phyloP scores from a whole-genome alignment of 2,888 invertebrate species.

The Ganaspis brasiliensis region DNA sequence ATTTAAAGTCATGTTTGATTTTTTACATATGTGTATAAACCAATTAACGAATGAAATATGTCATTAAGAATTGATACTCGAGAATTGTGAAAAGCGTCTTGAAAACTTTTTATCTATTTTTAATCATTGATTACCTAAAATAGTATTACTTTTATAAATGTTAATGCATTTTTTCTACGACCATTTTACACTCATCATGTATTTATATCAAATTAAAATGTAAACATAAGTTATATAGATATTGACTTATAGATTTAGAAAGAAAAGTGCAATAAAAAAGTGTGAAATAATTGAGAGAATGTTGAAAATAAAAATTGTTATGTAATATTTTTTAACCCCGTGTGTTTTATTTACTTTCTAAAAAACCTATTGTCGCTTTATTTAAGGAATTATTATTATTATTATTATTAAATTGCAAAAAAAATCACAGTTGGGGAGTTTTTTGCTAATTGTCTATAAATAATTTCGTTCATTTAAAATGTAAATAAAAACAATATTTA shows the following conservation, averaged over 20 bases:
- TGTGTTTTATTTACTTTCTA: not conserved
- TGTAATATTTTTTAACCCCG: not conserved
- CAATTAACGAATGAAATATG: not conserved
- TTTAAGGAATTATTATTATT: too few species aligned
- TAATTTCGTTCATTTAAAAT: too few species aligned
- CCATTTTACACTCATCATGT: not conserved
- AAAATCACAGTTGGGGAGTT: too few species aligned
- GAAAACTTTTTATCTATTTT: not conserved
- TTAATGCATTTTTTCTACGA: constrained; percentile 17
- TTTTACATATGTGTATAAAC: not conserved
- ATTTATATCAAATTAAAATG: not conserved
- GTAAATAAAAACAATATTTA: too few species aligned
- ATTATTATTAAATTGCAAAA: too few species aligned
- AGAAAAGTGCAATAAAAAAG: not conserved
- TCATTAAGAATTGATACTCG: not conserved
- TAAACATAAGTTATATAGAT: not conserved
- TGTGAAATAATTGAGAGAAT: not conserved
- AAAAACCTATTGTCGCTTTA: too few species aligned
- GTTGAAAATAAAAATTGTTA: constrained; percentile 15
- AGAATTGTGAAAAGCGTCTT: not conserved
- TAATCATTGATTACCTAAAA: not conserved
- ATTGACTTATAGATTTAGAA: not conserved
- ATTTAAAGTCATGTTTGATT: not conserved
- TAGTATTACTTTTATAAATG: constrained; percentile 19
- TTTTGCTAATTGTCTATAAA: too few species aligned